Conservation (phyloP, 2,888 invertebrate genomes). For the Coelogynopora nodosa region DNA sequence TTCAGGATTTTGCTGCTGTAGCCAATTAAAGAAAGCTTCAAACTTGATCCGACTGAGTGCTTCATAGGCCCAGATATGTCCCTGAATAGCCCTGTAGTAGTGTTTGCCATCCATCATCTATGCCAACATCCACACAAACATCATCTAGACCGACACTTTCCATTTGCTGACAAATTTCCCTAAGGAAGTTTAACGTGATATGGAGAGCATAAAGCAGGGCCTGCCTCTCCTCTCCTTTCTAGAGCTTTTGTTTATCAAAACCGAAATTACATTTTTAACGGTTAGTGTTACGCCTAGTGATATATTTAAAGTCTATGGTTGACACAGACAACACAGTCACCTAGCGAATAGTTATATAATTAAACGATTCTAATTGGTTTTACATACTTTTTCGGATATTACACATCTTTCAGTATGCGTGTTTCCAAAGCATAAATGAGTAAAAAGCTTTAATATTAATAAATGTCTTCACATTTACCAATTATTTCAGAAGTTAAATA, state of each 20-base stretch:
- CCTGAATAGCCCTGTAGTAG: neutral
- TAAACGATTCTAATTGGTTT: neutral
- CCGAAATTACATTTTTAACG: no score
- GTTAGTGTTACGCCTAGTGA: no score
- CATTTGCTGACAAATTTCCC: neutral
- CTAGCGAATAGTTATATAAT: neutral
- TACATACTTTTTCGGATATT: neutral
- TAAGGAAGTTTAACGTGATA: neutral
- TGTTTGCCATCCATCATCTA: neutral
- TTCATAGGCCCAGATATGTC: neutral
- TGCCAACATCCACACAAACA: neutral
- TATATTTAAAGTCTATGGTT: no score
- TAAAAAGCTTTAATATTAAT: neutral
- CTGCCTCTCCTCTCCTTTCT: no score
- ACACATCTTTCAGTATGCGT: neutral
- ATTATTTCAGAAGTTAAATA: neutral
- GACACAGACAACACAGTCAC: neutral
- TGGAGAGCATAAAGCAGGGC: no score
- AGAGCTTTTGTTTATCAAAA: no score
- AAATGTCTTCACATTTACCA: neutral
- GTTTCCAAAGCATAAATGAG: neutral
- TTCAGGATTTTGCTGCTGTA: neutral
- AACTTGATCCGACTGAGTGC: neutral
- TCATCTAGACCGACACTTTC: neutral
- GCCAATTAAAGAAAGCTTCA: neutral